Base-by-base conservation (phyloP, 1,140 invertebrate species). In the Ectropis grisescens region DNA sequence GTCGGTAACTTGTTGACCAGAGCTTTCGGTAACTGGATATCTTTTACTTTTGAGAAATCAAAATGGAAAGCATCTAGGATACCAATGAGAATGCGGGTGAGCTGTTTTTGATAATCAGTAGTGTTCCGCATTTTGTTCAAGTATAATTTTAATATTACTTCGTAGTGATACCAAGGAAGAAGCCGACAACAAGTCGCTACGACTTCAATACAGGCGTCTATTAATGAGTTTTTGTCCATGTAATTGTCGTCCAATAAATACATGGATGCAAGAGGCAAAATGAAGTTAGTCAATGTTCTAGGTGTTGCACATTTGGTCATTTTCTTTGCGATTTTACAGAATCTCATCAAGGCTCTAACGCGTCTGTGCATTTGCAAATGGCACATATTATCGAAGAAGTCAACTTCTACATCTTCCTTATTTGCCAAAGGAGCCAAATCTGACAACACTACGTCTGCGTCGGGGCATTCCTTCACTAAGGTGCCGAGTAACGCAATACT, bases 31-130 rank as follows among this genome's bases (percentile, higher is more conserved):
- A 79, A 23, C 33, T 75, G 68, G 33, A 82, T 65, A 37, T 66
- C 57, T 36, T 85, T 75, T 0, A 84, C 85, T 62, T 90, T 88
- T 0, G 86, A 88, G 14, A 98, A 74, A 85, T 98, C 93, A 79
- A 93, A 98, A 80, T 98, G 96, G 62, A 98, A 99, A 1, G 90
- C 88, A 74, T 98, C 93, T 14, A 99, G 78, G 33, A 98, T 90
- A 1, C 86, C 87, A 0, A 95, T 89, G 10, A 97, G 82, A 24
- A 97, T 86, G 47, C 92, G 89, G 1, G 94, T 89, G 26, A 90
- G 78, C 52, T 94, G 91, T 61, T 93, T 95, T 56, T 97, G 93
- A 75, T 90, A 89, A 9, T 92, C 89, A 0, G 88, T 47, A 2
- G 87, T 86, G 23, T 82, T 82, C 2, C 89, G 84, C 45, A 98